Conservation (phyloP, 2,113 vertebrate genomes). For the Gymnogyps californianus region DNA sequence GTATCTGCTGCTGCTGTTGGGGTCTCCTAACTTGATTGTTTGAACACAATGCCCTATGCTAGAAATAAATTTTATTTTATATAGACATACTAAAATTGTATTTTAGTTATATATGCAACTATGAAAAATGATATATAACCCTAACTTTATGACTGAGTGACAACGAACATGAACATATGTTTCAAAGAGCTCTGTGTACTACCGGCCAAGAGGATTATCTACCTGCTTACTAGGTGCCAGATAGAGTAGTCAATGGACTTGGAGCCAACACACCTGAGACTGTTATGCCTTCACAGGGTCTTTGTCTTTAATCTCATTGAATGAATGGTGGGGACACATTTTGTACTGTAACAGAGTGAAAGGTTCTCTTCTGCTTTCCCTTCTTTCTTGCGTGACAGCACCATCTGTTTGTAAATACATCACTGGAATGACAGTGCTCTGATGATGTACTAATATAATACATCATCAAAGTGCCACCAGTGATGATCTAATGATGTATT, state of each 20-base stretch:
- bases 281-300: neutral
- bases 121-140: neutral
- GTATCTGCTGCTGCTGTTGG: neutral
- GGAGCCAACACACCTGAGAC: neutral
- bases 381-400: conserved; percentile 51
- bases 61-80: neutral
- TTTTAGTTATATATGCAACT: neutral
- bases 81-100: too few relatives aligned
- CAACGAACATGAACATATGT: accelerated
- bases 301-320: neutral
- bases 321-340: neutral
- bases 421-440: conserved; percentile 63
- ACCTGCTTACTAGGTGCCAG: neutral
- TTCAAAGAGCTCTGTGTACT: neutral
- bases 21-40: neutral
- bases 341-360: neutral
- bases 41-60: neutral
- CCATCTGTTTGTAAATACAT: conserved; percentile 71
- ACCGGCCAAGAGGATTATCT: neutral
- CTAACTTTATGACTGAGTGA: neutral
- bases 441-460: conserved; percentile 72
- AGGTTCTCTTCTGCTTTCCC: conserved; percentile 25
- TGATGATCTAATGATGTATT: conserved; percentile 73
- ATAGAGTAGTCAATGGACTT: neutral
- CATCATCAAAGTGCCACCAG: conserved; percentile 70